phyloP scores from a whole-genome alignment of 2,113 vertebrate species.

The Otus sunia region DNA sequence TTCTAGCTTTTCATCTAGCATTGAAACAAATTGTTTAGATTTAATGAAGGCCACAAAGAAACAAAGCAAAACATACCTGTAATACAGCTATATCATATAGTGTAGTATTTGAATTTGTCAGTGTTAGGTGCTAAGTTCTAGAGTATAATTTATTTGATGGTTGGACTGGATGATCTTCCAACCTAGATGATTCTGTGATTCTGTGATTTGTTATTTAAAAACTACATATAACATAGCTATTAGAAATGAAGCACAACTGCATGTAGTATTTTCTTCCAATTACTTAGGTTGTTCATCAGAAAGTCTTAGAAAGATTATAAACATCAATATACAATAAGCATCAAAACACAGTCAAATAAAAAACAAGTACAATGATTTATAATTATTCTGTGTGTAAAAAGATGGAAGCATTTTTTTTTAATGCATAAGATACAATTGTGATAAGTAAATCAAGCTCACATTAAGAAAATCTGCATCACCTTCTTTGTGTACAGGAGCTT shows the following conservation, averaged over 20 bases:
- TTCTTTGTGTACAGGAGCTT: background rate
- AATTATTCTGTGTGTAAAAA: background rate
- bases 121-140: background rate
- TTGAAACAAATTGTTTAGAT: background rate
- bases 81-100: background rate
- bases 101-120: background rate
- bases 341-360: background rate
- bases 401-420: background rate
- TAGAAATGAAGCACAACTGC: background rate
- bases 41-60: background rate
- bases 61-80: background rate
- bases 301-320: background rate
- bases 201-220: background rate
- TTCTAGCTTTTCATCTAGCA: background rate
- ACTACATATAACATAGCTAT: background rate
- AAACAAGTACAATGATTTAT: background rate
- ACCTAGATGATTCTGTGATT: too few species aligned
- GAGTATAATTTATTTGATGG: background rate
- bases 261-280: background rate
- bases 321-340: background rate
- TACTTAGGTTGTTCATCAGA: background rate
- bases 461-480: background rate
- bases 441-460: background rate
- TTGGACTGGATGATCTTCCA: too few species aligned
- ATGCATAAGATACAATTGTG: background rate